phyloP scores from a whole-genome alignment of 2,888 invertebrate species.

The Fabriciana adippe region DNA sequence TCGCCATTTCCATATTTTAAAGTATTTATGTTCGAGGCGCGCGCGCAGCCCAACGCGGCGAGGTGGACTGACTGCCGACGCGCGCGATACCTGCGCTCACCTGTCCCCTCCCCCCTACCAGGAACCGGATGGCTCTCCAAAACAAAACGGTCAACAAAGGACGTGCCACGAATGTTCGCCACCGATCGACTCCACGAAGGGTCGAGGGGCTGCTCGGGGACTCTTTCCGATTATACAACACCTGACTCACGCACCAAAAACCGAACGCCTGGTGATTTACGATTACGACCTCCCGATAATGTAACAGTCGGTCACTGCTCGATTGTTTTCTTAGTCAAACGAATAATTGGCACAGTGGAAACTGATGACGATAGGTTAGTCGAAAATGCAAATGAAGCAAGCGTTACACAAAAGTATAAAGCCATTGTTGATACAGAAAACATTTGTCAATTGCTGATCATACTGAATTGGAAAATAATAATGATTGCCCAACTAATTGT shows the following conservation, averaged over 20 bases:
- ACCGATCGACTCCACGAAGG: conserved; percentile 60
- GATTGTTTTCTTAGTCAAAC: conserved; percentile 50
- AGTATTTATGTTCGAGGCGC: conserved; percentile 68
- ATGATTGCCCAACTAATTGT: conserved; percentile 72
- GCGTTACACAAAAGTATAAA: conserved; percentile 56
- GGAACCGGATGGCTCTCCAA: conserved; percentile 82
- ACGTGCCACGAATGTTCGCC: conserved; percentile 80
- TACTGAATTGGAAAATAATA: conserved; percentile 55
- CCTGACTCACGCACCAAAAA: conserved; percentile 68
- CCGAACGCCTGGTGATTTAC: conserved; percentile 50
- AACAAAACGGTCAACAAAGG: conserved; percentile 82
- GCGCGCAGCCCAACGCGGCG: conserved; percentile 74
- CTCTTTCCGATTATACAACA: conserved; percentile 62
- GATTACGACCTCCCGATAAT: conserved; percentile 40
- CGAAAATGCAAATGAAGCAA: conserved; percentile 55
- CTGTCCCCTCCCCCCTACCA: conserved; percentile 78
- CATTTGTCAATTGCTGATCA: conserved; percentile 61
- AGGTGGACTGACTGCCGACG: conserved; percentile 72
- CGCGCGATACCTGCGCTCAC: conserved; percentile 78
- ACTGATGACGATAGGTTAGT: conserved; percentile 52
- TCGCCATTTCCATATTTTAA: conserved; percentile 74
- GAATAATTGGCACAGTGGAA: conserved; percentile 45
- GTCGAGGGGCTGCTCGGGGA: conserved; percentile 54
- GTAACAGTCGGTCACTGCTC: conserved; percentile 42
- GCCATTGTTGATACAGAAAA: conserved; percentile 58